phyloP scores from a whole-genome alignment of 2,797 vertebrate species.

The Salarias fasciatus region DNA sequence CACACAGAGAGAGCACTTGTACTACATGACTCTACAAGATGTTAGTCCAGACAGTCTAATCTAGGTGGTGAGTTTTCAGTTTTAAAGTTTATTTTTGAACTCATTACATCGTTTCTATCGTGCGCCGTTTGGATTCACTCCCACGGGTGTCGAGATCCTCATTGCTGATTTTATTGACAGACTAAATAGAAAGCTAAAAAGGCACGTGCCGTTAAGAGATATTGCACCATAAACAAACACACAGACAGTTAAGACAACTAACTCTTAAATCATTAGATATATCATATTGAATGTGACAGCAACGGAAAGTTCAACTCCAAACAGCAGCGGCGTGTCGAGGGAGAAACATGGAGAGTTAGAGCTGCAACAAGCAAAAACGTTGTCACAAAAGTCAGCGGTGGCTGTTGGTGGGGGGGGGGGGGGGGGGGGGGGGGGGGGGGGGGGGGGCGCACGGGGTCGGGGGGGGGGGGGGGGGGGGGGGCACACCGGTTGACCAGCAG shows the following conservation, averaged over 20 bases:
- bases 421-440: too few species aligned
- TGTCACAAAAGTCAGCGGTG: conserved; percentile 61
- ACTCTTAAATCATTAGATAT: conserved; percentile 75
- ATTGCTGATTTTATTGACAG: conserved; percentile 77
- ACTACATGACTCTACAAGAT: conserved; percentile 74
- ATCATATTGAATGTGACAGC: conserved; percentile 71
- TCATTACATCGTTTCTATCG: conserved; percentile 72
- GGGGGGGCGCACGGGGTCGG: too few species aligned
- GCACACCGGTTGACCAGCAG: conserved; percentile 47
- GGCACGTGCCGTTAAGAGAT: conserved; percentile 84
- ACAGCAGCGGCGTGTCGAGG: conserved; percentile 76
- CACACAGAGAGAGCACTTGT: conserved; percentile 74
- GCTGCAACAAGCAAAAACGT: conserved; percentile 68
- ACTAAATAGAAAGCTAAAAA: conserved; percentile 86
- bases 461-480: conserved; percentile 28
- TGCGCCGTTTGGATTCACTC: conserved; percentile 80
- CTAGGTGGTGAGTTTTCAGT: conserved; percentile 67
- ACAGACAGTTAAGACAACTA: conserved; percentile 76
- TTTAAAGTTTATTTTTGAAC: conserved; percentile 65
- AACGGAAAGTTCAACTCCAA: conserved; percentile 71
- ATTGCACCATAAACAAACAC: conserved; percentile 82
- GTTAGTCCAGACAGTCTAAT: conserved; percentile 78
- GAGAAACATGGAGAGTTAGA: conserved; percentile 66
- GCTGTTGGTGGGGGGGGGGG: conserved; percentile 55
- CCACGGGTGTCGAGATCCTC: conserved; percentile 78